phyloP scores from a whole-genome alignment of 2,888 invertebrate species.

The Parnassius glacialis region DNA sequence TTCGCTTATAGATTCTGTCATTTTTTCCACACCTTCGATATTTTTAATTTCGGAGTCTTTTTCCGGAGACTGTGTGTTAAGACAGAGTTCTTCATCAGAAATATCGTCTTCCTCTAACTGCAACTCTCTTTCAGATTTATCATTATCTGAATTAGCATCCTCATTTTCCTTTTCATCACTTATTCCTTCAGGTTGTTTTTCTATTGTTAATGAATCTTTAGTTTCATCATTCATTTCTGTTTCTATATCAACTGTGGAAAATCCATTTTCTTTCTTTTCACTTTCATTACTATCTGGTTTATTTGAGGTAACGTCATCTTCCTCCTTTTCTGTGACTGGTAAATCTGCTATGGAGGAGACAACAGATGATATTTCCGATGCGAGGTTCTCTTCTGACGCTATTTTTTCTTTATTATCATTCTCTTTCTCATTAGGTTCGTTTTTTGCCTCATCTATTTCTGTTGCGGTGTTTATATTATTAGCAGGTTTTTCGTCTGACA shows the following conservation, averaged over 20 bases:
- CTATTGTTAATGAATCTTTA: conserved; percentile 10
- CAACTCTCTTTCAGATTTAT: conserved; percentile 26
- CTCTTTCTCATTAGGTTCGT: conserved; percentile 3
- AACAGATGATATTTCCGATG: not conserved
- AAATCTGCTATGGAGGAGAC: not conserved
- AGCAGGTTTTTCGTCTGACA: conserved; percentile 6
- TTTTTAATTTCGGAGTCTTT: conserved; percentile 53
- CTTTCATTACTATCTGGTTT: conserved; percentile 4
- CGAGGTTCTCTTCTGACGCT: not conserved
- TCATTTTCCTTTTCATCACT: conserved; percentile 21
- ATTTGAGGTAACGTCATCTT: conserved; percentile 5
- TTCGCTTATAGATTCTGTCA: conserved; percentile 84
- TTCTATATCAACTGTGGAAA: not conserved
- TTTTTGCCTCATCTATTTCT: not conserved
- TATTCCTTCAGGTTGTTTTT: conserved; percentile 8
- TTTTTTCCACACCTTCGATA: conserved; percentile 40
- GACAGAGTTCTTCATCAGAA: conserved; percentile 29
- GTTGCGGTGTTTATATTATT: conserved; percentile 5
- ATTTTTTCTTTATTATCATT: conserved; percentile 1
- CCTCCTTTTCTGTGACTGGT: not conserved
- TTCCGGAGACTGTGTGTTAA: conserved; percentile 30
- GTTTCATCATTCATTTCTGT: conserved; percentile 8
- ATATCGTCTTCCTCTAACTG: conserved; percentile 23
- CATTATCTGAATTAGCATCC: conserved; percentile 22
- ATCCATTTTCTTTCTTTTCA: conserved; percentile 7